Evolutionary conservation across 2,888 invertebrate genomes (phyloP).

Genomic region (Nowickia ferox): DNA sequence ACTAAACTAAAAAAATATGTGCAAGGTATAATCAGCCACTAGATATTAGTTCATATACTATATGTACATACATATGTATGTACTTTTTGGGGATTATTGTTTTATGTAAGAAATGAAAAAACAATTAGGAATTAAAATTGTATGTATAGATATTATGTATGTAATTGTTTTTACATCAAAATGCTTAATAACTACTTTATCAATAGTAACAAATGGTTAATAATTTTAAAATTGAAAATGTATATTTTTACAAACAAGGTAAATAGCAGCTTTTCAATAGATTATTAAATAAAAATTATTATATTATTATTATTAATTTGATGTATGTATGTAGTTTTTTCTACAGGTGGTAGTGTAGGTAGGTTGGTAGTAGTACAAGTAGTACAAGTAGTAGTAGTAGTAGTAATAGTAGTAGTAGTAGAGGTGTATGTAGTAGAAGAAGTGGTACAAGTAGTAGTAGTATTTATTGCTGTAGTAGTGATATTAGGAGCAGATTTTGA

Average conservation of each 20-base stretch:
- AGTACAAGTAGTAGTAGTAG: constrained; percentile 19
- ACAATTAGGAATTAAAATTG: constrained; percentile 11
- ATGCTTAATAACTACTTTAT: constrained; percentile 58
- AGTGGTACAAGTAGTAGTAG: constrained; percentile 50
- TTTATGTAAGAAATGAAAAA: background rate
- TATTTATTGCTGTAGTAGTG: constrained; percentile 58
- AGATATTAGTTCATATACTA: constrained; percentile 38
- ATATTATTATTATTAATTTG: constrained; percentile 34
- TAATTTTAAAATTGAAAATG: constrained; percentile 41
- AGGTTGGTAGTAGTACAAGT: background rate
- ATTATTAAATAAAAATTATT: constrained; percentile 62
- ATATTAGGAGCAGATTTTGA: constrained; percentile 53
- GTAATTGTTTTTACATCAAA: constrained; percentile 36
- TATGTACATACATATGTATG: no score
- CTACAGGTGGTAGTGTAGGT: constrained; percentile 64
- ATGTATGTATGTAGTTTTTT: constrained; percentile 60
- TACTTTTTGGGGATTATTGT: constrained; percentile 12
- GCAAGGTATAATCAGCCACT: constrained; percentile 43
- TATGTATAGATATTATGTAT: constrained; percentile 16
- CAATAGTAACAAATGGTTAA: constrained; percentile 50
- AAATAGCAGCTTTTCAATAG: constrained; percentile 51
- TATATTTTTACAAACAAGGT: constrained; percentile 60
- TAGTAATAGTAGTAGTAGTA: constrained; percentile 38
- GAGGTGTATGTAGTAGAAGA: constrained; percentile 38
- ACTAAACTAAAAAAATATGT: constrained; percentile 25